Conservation (phyloP, 2,888 invertebrate species). For the Napeogenes inachia region DNA sequence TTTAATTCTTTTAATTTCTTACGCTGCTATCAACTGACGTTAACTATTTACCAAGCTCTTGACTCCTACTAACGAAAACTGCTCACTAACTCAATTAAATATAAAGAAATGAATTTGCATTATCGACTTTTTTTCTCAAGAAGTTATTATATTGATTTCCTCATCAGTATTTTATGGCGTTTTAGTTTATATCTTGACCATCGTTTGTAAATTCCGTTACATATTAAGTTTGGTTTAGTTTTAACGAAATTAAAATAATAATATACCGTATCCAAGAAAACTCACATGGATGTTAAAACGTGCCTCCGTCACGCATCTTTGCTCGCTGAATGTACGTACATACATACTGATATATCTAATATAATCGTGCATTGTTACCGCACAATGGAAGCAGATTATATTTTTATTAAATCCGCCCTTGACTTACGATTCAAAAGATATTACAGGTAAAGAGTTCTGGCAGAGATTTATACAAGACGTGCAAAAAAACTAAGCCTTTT, state of each 20-base stretch:
- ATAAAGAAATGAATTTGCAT: no score
- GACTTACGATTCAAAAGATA: slow-evolving; percentile 4
- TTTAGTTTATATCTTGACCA: no score
- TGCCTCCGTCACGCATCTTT: slow-evolving; percentile 33
- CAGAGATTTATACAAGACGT: background rate
- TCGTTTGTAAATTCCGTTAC: slow-evolving; percentile 11
- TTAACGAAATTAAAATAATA: no score
- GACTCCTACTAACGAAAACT: no score
- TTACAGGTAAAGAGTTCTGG: background rate
- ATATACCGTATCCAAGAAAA: background rate
- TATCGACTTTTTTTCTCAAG: no score
- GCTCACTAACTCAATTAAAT: no score
- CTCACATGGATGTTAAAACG: background rate
- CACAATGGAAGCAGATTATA: slow-evolving; percentile 36
- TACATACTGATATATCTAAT: slow-evolving; percentile 20
- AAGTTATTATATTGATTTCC: no score
- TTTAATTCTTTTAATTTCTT: no score
- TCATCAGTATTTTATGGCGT: no score
- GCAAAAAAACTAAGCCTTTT: background rate
- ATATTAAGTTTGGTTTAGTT: no score
- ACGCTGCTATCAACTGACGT: no score
- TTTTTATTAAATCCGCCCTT: slow-evolving; percentile 31
- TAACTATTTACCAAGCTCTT: no score
- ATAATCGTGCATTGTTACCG: slow-evolving; percentile 32
- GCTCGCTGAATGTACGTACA: slow-evolving; percentile 33